These are phyloP conservation scores for Colletes latitarsis DNA, from an alignment of 1,140 invertebrate genomes.

Conservation along the genomic window DNA sequence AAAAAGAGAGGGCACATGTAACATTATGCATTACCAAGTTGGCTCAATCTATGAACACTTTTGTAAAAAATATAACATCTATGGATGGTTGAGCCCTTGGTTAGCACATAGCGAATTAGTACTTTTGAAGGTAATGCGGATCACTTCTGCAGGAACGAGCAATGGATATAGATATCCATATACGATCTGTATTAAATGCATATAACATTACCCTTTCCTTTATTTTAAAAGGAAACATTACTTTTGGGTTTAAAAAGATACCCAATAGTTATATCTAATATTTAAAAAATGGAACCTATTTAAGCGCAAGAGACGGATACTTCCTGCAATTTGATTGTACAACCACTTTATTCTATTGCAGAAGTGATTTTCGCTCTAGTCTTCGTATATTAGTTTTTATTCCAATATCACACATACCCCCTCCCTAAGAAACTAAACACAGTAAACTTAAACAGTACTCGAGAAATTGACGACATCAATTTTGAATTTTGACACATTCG, in stretches of 20 bases:
- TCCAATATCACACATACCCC: slow-evolving; percentile 75
- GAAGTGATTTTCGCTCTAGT: slow-evolving; percentile 65
- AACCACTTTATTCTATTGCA: slow-evolving; percentile 57
- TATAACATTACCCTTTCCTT: slow-evolving; percentile 25
- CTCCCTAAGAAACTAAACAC: slow-evolving; percentile 77
- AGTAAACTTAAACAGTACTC: slow-evolving; percentile 76
- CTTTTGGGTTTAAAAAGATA: slow-evolving; percentile 14
- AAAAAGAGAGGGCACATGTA: slow-evolving; percentile 76
- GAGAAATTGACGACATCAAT: slow-evolving; percentile 76
- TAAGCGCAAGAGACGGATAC: slow-evolving; percentile 21
- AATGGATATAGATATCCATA: slow-evolving; percentile 43
- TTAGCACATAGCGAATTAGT: slow-evolving; percentile 67
- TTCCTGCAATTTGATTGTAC: slow-evolving; percentile 55
- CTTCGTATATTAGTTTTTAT: slow-evolving; percentile 65
- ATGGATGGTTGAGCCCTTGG: slow-evolving; percentile 78
- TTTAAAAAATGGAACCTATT: slow-evolving; percentile 64
- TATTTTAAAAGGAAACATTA: slow-evolving; percentile 47
- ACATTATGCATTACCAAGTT: slow-evolving; percentile 73
- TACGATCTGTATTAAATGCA: slow-evolving; percentile 42
- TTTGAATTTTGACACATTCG: slow-evolving; percentile 81
- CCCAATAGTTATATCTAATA: slow-evolving; percentile 48
- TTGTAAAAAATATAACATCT: slow-evolving; percentile 81
- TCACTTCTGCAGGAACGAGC: slow-evolving; percentile 66
- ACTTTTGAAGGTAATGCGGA: slow-evolving; percentile 56
- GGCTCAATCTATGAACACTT: slow-evolving; percentile 79